phyloP scores from a whole-genome alignment of 2,888 invertebrate species.

The Drosophila picticornis region DNA sequence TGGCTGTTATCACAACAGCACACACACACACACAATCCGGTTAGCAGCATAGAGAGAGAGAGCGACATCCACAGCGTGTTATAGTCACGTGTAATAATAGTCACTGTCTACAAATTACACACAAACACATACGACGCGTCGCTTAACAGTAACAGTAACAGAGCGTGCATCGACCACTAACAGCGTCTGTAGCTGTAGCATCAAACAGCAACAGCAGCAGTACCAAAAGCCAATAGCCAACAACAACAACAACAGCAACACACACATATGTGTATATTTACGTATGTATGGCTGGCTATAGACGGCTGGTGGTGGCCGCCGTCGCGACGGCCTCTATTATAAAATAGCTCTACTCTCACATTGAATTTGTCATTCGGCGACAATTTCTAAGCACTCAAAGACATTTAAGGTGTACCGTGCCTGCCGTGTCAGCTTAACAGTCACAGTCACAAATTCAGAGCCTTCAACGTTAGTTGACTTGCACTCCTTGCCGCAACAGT shows the following conservation, averaged over 20 bases:
- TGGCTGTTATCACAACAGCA: constrained; percentile 40
- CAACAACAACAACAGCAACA: constrained; percentile 13
- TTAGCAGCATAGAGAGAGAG: constrained; percentile 32
- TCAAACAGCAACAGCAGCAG: constrained; percentile 12
- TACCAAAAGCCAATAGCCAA: constrained; percentile 8
- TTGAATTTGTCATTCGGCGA: constrained; percentile 74
- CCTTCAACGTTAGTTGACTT: constrained; percentile 17
- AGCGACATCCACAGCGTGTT: constrained; percentile 35
- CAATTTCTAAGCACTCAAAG: constrained; percentile 72
- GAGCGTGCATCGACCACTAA: constrained; percentile 20
- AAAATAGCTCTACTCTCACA: constrained; percentile 70
- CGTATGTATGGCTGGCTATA: constrained; percentile 19
- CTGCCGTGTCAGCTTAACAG: constrained; percentile 28
- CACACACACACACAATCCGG: neutral
- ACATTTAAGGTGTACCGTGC: constrained; percentile 60
- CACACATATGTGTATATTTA: constrained; percentile 1
- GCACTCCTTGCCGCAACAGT: constrained; percentile 43
- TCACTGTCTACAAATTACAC: constrained; percentile 31
- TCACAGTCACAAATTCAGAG: constrained; percentile 4
- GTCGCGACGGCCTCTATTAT: constrained; percentile 60
- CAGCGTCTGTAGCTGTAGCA: constrained; percentile 13
- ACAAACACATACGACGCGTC: constrained; percentile 14
- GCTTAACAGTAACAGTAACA: constrained; percentile 48
- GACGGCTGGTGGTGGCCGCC: constrained; percentile 47
- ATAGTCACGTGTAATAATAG: constrained; percentile 52